Evolutionary conservation across 2,113 vertebrate species (phyloP), one percentile per base, ranked within the genome.

Genomic region (Scartelaos histophorus): DNA sequence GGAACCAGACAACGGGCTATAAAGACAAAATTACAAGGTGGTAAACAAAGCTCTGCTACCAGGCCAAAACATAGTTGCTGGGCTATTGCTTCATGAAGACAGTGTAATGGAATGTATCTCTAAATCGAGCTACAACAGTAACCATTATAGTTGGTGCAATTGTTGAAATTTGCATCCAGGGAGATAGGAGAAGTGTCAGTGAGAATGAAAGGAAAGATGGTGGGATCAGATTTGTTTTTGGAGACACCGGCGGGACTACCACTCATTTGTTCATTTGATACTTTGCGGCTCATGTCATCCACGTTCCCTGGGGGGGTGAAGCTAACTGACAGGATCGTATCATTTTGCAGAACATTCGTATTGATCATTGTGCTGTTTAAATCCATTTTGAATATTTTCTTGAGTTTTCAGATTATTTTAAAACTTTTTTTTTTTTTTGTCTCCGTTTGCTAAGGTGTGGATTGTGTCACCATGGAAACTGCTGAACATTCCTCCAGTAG

Each of bases 1-100:
- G 29, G 61, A 10, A 64, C 38, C 61, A 43, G 17, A 43, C 34
- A 38, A 62, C 61, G 43, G 5, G 25, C 58, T 34, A 43, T 64
- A 43, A 64, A 64, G 17, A 43, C 34, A 12, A 64, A 38, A 64
- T n/a, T 38, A 64, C 61, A 38, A 64, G 61, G 61, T 64, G 61
- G 34, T 43, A 64, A 64, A 64, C 25, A 61, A 64, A 43, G 29
- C 61, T n/a, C 34, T 43, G 11, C 16, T 43, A n/a, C 34, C 29
- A 12, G 34, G 19, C 61, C 15, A 34, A 34, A 62, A 43, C 34
- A 64, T 24, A 5, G 25, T 35, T 1, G 7, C 35, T 62, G n/a
- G 17, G 38, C 61, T 61, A 34, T 61, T 58, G 56, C 56, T 61
- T 61, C 34, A 35, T 43, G 61, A 38, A 38, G 34, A 64, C 61